phyloP scores from a whole-genome alignment of 2,888 invertebrate genomes.

The Clitarchus hookeri region DNA sequence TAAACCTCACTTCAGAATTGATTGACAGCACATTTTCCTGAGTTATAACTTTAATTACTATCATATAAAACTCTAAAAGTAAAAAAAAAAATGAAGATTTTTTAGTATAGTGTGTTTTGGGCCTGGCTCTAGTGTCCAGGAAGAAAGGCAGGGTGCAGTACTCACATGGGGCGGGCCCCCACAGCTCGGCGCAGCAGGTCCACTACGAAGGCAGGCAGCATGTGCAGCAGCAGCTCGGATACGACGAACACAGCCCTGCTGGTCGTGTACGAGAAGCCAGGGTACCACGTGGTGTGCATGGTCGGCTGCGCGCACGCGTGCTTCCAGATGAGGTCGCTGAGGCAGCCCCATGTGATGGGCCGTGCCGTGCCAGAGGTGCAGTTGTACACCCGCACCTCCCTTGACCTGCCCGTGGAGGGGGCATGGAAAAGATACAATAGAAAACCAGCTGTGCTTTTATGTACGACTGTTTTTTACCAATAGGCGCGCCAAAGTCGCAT shows the following conservation, averaged over 20 bases:
- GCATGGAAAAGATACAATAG: too few species aligned
- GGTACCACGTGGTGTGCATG: constrained; percentile 26
- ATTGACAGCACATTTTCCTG: too few species aligned
- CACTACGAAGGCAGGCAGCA: constrained; percentile 31
- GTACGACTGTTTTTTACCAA: too few species aligned
- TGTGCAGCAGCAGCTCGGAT: constrained; percentile 26
- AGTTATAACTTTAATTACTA: too few species aligned
- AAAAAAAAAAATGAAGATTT: too few species aligned
- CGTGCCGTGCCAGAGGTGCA: constrained; percentile 27
- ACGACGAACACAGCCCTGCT: constrained; percentile 10
- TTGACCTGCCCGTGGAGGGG: neutral
- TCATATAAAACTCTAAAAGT: too few species aligned
- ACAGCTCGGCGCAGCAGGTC: constrained; percentile 15
- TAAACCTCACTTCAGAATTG: too few species aligned
- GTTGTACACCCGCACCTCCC: constrained; percentile 30
- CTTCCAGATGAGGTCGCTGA: constrained; percentile 11
- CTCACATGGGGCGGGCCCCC: neutral
- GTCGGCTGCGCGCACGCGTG: constrained; percentile 23
- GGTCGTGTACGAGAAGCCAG: constrained; percentile 25
- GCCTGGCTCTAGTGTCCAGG: too few species aligned
- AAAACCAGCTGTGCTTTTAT: too few species aligned
- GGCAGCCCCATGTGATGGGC: constrained; percentile 29
- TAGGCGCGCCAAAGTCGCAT: too few species aligned
- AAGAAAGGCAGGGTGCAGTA: neutral
- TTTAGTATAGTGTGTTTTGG: too few species aligned